Percentiles rank a stretch among this genome's conserved stretches.
Conservation (phyloP, 1,140 invertebrate genomes). For the Pseudobourletiella spinata region DNA sequence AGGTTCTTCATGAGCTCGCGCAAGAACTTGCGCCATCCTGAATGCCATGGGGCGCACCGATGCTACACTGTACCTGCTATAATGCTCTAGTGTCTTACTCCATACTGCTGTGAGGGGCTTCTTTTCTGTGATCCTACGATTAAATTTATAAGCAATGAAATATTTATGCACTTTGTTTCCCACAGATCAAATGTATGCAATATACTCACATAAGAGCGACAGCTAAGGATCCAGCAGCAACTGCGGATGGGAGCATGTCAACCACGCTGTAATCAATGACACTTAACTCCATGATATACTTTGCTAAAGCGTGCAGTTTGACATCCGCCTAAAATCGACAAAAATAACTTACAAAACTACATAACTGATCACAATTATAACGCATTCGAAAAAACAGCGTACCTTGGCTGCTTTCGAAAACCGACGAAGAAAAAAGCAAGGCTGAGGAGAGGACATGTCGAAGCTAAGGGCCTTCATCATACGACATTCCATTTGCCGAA, state of each 20-base stretch:
- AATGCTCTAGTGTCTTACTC: slow-evolving; percentile 39
- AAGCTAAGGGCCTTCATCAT: slow-evolving; percentile 69
- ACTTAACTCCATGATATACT: slow-evolving; percentile 84
- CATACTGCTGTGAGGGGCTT: slow-evolving; percentile 36
- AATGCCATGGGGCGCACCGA: slow-evolving; percentile 13
- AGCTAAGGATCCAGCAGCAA: slow-evolving; percentile 65
- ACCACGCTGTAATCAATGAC: slow-evolving; percentile 72
- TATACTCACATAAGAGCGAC: slow-evolving; percentile 54
- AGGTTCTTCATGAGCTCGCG: slow-evolving; percentile 17
- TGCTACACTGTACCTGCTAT: slow-evolving; percentile 6
- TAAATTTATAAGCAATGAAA: no score
- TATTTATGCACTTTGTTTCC: no score
- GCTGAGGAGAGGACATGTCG: slow-evolving; percentile 70
- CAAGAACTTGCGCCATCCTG: slow-evolving; percentile 6
- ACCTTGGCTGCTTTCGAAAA: slow-evolving; percentile 64
- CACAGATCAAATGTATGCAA: no score
- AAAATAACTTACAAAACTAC: slow-evolving; percentile 12
- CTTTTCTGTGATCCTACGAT: slow-evolving; percentile 34
- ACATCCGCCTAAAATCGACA: slow-evolving; percentile 47
- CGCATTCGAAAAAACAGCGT: slow-evolving; percentile 28
- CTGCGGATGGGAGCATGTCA: slow-evolving; percentile 68
- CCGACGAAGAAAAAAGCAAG: slow-evolving; percentile 78
- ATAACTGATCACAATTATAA: slow-evolving; percentile 10
- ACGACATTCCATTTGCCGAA: slow-evolving; percentile 72
- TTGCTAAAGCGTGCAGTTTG: slow-evolving; percentile 73